Percentiles rank a stretch among this genome's conserved stretches.
Conservation (phyloP, 2,888 invertebrate genomes). For the Pantelozetes paolii region DNA sequence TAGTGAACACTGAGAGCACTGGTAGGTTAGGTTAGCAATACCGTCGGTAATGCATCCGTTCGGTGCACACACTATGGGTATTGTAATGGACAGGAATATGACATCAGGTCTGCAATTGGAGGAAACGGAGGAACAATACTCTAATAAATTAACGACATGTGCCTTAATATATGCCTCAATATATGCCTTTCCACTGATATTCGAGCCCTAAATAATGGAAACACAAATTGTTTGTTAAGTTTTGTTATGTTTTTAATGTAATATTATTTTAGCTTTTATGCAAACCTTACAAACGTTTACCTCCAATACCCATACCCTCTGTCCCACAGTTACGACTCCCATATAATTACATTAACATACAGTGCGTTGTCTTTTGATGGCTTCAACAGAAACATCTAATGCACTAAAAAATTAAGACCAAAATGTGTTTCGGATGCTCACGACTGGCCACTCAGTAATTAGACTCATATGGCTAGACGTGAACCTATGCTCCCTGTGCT, state of each 20-base stretch:
- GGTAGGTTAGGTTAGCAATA: not conserved
- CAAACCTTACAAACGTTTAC: not conserved
- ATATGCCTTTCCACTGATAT: not conserved
- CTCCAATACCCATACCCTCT: no score
- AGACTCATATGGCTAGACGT: not conserved
- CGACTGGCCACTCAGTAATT: not conserved
- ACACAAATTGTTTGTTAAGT: no score
- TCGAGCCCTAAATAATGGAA: slow-evolving; percentile 17
- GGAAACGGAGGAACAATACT: slow-evolving; percentile 24
- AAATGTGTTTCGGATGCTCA: slow-evolving; percentile 23
- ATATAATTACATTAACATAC: slow-evolving; percentile 26
- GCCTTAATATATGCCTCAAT: no score
- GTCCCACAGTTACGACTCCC: not conserved
- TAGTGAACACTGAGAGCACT: not conserved
- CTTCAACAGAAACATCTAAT: not conserved
- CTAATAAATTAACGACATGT: slow-evolving; percentile 31
- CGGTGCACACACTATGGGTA: not conserved
- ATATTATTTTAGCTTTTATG: not conserved
- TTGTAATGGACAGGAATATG: slow-evolving; percentile 3
- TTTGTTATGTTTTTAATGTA: not conserved
- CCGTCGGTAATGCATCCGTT: slow-evolving; percentile 34
- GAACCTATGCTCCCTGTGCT: no score
- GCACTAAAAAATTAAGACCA: slow-evolving; percentile 5
- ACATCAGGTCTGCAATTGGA: slow-evolving; percentile 23
- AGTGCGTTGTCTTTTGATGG: not conserved